phyloP scores from a whole-genome alignment of 2,888 invertebrate species.

The Nomada ruficornis region DNA sequence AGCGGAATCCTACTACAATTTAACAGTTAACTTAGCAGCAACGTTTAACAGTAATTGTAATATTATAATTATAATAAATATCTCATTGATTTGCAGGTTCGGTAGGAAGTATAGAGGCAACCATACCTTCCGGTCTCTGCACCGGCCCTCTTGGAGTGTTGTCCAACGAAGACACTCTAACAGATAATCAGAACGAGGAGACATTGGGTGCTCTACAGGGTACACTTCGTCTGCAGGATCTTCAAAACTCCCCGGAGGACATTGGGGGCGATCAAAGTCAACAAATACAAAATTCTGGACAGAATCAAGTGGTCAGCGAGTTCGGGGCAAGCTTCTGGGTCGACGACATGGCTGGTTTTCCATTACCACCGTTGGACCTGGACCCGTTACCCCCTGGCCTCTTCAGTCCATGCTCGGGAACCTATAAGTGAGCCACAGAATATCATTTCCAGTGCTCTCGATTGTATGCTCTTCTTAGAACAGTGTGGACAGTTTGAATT shows the following conservation, averaged over 20 bases:
- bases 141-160: constrained; percentile 80
- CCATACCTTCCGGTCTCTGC: constrained; percentile 82
- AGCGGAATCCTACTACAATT: too few relatives aligned
- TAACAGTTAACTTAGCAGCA: too few relatives aligned
- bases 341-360: constrained; percentile 94
- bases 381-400: constrained; percentile 95
- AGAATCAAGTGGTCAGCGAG: constrained; percentile 80
- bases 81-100: constrained; percentile 72
- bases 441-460: neutral
- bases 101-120: constrained; percentile 83
- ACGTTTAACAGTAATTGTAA: neutral
- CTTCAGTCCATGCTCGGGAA: constrained; percentile 92
- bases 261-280: constrained; percentile 76
- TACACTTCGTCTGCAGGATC: constrained; percentile 80
- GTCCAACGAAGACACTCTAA: constrained; percentile 77
- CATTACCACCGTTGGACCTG: constrained; percentile 92
- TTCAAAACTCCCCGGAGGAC: constrained; percentile 80
- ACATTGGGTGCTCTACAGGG: constrained; percentile 74
- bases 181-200: constrained; percentile 79
- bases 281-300: constrained; percentile 78
- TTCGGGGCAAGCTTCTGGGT: constrained; percentile 87
- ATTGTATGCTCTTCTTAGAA: neutral
- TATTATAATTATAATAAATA: neutral
- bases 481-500: neutral
- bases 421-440: constrained; percentile 88